Percentiles rank a stretch among this genome's conserved stretches.
These are phyloP conservation scores for Actinia equina DNA, from an alignment of 64 coral and sea anemone genomes.

Conservation along the genomic window DNA sequence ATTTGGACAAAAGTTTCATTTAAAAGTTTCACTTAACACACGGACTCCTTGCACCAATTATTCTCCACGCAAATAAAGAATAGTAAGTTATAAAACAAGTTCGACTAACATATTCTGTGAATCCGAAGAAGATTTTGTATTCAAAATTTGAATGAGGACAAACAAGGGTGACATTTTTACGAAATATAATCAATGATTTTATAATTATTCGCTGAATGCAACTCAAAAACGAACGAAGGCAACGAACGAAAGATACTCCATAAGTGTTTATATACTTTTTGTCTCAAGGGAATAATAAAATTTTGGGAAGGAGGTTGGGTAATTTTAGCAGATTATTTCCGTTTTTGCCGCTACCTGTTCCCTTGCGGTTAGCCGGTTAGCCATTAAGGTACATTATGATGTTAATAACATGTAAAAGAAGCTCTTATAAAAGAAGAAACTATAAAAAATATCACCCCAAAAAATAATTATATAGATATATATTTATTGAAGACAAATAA, in stretches of 20 bases:
- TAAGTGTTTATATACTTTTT: background rate
- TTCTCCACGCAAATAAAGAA: background rate
- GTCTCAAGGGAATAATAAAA: background rate
- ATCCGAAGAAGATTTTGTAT: background rate
- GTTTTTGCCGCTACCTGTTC: background rate
- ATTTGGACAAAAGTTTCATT: background rate
- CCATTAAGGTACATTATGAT: background rate
- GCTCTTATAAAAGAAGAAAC: background rate
- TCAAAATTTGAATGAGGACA: background rate
- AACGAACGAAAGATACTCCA: background rate
- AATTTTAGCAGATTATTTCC: background rate
- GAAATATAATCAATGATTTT: constrained; percentile 2
- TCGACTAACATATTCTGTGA: background rate
- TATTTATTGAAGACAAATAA: constrained; percentile 8
- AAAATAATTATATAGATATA: background rate
- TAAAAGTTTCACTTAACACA: background rate
- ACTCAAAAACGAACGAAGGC: background rate
- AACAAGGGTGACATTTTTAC: background rate
- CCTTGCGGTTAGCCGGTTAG: background rate
- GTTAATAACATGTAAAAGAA: background rate
- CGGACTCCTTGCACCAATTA: background rate
- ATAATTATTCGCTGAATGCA: background rate
- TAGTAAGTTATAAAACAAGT: background rate
- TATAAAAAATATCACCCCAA: background rate
- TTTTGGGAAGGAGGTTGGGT: background rate